A percentile compares a stretch with the other conserved stretches of the same genome.
Conservation (phyloP, 2,888 invertebrate species). For the Nomada flava region DNA sequence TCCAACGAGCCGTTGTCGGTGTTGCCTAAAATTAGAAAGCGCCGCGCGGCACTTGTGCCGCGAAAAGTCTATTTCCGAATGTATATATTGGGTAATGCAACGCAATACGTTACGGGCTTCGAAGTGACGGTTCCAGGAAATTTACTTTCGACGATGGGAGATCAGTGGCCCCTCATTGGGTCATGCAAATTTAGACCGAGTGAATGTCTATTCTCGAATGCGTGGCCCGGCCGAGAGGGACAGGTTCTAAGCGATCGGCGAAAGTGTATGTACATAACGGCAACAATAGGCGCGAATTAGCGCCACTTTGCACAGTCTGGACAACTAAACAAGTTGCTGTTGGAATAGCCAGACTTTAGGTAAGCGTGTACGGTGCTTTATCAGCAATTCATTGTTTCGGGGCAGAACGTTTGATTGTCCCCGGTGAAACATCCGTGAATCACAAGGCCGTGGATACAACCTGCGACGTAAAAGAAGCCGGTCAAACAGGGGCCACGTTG, state of each 20-base stretch:
- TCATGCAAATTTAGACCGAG: conserved; percentile 69
- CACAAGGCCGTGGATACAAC: conserved; percentile 29
- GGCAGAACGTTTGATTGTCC: neutral
- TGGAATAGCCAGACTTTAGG: neutral
- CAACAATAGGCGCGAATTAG: conserved; percentile 47
- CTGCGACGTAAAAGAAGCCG: conserved; percentile 48
- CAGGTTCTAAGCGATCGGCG: conserved; percentile 37
- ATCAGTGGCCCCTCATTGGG: conserved; percentile 70
- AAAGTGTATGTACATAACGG: conserved; percentile 16
- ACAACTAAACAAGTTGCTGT: conserved; percentile 34
- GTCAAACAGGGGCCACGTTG: conserved; percentile 44
- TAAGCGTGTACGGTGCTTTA: neutral
- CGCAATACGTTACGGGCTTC: conserved; percentile 36
- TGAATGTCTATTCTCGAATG: conserved; percentile 53
- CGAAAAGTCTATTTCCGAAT: conserved; percentile 60
- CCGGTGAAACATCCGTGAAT: neutral
- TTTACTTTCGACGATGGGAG: conserved; percentile 66
- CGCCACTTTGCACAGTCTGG: conserved; percentile 18
- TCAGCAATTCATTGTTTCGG: conserved; percentile 4
- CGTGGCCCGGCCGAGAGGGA: conserved; percentile 20
- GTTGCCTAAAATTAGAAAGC: conserved; percentile 28
- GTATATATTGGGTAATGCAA: conserved; percentile 32
- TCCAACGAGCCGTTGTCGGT: neutral
- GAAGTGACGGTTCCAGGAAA: conserved; percentile 69
- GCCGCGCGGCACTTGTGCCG: neutral